phyloP scores from a whole-genome alignment of 2,113 vertebrate species.

The western clawed frog (Xenopus tropicalis) region DNA sequence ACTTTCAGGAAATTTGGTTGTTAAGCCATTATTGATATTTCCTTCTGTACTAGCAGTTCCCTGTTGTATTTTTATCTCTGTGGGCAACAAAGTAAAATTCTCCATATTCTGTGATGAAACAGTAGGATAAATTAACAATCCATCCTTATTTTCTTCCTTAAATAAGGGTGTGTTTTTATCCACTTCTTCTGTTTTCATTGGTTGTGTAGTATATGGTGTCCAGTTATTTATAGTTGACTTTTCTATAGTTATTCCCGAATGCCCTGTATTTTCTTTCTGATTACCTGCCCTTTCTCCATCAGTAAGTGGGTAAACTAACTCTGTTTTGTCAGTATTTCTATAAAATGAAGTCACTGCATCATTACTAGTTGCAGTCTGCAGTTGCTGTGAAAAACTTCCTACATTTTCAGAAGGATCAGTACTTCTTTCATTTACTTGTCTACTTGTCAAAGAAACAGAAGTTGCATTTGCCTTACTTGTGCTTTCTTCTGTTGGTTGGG shows the following conservation, averaged over 20 bases:
- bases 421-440: slow-evolving; percentile 1
- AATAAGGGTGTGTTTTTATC: background rate
- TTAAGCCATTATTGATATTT: slow-evolving; percentile 34
- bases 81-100: background rate
- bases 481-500: slow-evolving; percentile 11
- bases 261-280: background rate
- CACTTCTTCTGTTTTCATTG: background rate
- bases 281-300: background rate
- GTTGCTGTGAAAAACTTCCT: slow-evolving; percentile 7
- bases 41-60: slow-evolving; percentile 36
- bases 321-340: background rate
- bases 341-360: background rate
- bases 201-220: background rate
- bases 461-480: slow-evolving; percentile 1
- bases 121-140: background rate
- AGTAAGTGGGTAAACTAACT: background rate
- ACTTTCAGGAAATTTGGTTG: slow-evolving; percentile 26
- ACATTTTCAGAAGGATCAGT: slow-evolving; percentile 1
- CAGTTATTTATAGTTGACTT: background rate
- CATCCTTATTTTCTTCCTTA: background rate
- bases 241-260: background rate
- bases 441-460: background rate
- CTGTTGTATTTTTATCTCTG: background rate
- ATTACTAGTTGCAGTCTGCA: background rate
- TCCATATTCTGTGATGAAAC: background rate